Percentiles rank a stretch among this genome's conserved stretches.
phyloP scores from a whole-genome alignment of 2,113 vertebrate species.

The Hyaena hyaena region DNA sequence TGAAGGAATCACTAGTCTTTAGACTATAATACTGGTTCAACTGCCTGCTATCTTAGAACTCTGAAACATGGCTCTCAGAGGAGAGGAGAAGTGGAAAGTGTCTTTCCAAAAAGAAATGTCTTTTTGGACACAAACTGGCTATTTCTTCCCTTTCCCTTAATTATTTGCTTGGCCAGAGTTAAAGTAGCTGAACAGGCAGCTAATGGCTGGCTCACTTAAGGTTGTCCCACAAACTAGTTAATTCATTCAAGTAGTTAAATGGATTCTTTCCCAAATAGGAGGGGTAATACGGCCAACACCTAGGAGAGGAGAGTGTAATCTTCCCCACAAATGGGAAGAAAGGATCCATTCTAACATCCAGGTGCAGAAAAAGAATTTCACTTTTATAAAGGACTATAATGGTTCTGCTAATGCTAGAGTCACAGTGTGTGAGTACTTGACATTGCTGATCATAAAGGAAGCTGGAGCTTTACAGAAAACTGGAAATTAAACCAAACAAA shows the following conservation, averaged over 20 bases:
- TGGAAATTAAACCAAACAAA: conserved; percentile 23
- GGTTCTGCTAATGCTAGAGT: neutral
- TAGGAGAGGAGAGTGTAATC: neutral
- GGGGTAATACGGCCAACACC: neutral
- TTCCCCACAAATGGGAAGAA: conserved; percentile 37
- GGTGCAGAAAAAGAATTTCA: neutral
- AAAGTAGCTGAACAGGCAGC: neutral
- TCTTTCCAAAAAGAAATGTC: neutral
- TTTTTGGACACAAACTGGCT: neutral
- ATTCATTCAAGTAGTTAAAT: conserved; percentile 38
- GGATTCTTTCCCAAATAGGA: neutral
- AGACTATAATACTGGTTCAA: neutral
- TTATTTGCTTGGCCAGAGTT: neutral
- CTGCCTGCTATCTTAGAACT: neutral
- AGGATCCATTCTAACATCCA: conserved; percentile 44
- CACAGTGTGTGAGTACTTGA: neutral
- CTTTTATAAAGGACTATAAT: neutral
- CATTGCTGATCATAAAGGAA: neutral
- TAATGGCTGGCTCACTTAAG: conserved; percentile 19
- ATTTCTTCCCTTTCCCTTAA: neutral
- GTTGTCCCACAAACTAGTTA: neutral
- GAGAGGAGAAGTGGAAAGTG: neutral
- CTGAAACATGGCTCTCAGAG: neutral
- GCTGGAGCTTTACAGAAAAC: conserved; percentile 43
- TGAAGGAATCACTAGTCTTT: conserved; percentile 24